Base-by-base conservation (phyloP, 37 sponge, comb jelly and placozoan genomes). In the Halisarca cf. caerulea region DNA sequence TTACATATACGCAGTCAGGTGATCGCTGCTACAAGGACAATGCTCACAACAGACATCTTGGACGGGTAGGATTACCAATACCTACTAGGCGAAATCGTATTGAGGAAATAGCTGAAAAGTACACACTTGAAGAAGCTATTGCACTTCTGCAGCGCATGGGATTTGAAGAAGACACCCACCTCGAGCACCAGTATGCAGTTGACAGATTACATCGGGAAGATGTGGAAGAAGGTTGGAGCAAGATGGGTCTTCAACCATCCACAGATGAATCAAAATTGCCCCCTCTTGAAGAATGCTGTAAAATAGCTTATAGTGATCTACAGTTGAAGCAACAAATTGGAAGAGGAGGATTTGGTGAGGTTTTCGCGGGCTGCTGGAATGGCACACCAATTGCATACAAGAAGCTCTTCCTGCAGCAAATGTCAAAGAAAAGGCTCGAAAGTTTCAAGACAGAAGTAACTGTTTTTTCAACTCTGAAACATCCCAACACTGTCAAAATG, bases 331-430 rank as follows among this genome's bases (percentile, higher is more conserved):
- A 80, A 80, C 40, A 20, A 6, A 71, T 87, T 37, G 87, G 87
- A 58, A 41, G 59, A 55, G 87, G 87, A 55, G 45, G 75, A 9
- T 71, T 82, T 71, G 82, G 87, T 55, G 71, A 47, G 27, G 87
- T 87, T 3, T 81, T 70, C 25, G 81, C 75, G 35, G 68, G 71
- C 23, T 6, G 51, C 11, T 85, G 78, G 78, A 37, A 77, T 3
- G 75, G 40, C 17, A 80, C 36, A 59, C 75, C 74, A 58, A 35
- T 80, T 21, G 87, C 87, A n/a, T 80, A 80, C 74, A 87, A 87
- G 82, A 80, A 70, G 41, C 72, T 87, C 18, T 27, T 34, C 21
- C 9, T 64, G 28, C 82, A 80, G 44, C 45, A 37, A 25, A 66
- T 80, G 87, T 59, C 87, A 68, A 64, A 81, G 33, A 85, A 58